A percentile compares a stretch with the other conserved stretches of the same genome.
Conservation (phyloP, 2,113 vertebrate genomes). For the Pedionomus torquatus region DNA sequence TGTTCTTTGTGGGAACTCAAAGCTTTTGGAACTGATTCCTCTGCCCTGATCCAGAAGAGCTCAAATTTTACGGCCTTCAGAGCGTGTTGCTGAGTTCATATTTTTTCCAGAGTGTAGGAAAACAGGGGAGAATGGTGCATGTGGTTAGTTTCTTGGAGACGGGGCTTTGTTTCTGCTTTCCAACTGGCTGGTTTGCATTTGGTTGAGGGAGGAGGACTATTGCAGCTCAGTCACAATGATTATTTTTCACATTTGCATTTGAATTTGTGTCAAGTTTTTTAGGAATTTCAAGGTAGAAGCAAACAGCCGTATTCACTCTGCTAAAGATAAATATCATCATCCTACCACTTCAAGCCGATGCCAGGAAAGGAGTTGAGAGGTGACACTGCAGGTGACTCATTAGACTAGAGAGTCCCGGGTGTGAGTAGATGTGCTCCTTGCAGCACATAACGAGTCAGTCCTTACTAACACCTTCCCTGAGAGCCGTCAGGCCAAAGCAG, state of each 20-base stretch:
- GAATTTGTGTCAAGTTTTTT: background rate
- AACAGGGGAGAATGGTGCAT: background rate
- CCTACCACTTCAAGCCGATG: background rate
- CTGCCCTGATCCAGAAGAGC: conserved; percentile 49
- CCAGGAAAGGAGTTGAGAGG: background rate
- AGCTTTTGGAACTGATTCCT: conserved; percentile 49
- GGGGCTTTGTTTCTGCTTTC: background rate
- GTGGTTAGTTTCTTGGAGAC: conserved; percentile 20
- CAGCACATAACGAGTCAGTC: background rate
- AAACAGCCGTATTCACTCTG: background rate
- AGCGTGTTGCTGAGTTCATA: conserved; percentile 17
- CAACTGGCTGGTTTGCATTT: background rate
- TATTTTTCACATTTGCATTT: background rate
- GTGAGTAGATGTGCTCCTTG: background rate
- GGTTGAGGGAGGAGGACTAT: background rate
- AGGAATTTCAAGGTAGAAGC: background rate
- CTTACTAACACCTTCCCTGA: background rate
- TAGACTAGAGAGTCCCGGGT: background rate
- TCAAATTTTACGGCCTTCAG: conserved; percentile 57
- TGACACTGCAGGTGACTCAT: background rate
- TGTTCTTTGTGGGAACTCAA: conserved; percentile 46
- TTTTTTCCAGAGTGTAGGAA: conserved; percentile 38
- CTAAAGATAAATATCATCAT: background rate
- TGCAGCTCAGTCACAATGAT: background rate
- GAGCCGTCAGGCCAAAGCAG: background rate